Evolutionary conservation across 1,140 invertebrate genomes (phyloP), one percentile per base, ranked within the genome.

Genomic region (Leptonema lineaticorne): DNA sequence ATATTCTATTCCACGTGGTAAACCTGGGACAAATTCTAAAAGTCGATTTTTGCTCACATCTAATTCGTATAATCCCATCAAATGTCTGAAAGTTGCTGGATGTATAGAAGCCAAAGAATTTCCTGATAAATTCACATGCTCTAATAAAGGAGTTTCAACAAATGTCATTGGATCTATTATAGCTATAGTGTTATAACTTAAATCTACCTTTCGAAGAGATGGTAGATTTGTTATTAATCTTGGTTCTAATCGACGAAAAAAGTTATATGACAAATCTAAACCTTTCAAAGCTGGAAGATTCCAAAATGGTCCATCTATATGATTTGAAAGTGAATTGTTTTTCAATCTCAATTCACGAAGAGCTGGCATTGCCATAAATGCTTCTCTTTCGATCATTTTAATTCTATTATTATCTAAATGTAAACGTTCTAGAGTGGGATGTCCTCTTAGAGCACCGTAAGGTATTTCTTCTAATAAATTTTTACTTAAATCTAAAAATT

Each of bases 361-460:
- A 0, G 90, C 90, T 0, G 92, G 92, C 88, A 94, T 92, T 14
- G 88, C 88, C 67, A 86, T 84, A 75, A 95, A 89, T 1, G 90
- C 89, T 73, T 92, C 89, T 29, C 86, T 80, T 74, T 92, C 88
- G 20, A 95, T 85, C 27, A 87, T 85, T 45, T 84, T 84, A 16
- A 95, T 81, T 67, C 84, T 84, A 74, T 95, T 95, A 75, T 90
- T 86, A 75, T 94, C 89, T 45, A 95, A 81, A 79, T 92, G 89
- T 7, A 95, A 79, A 68, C 90, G 83, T 78, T 95, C 91, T 53
- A 95, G 76, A 24, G 86, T 90, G 0, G 88, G 84, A 78, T 94
- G 92, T 16, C 92, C 91, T 71, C 88, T 81, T 0, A 95, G 75
- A 0, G 88, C 83, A 2, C 90, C 91, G 74, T 86, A 89, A 5